These are phyloP conservation scores for Eilema sororculum DNA, from an alignment of 2,888 invertebrate species.

Conservation along the genomic window DNA sequence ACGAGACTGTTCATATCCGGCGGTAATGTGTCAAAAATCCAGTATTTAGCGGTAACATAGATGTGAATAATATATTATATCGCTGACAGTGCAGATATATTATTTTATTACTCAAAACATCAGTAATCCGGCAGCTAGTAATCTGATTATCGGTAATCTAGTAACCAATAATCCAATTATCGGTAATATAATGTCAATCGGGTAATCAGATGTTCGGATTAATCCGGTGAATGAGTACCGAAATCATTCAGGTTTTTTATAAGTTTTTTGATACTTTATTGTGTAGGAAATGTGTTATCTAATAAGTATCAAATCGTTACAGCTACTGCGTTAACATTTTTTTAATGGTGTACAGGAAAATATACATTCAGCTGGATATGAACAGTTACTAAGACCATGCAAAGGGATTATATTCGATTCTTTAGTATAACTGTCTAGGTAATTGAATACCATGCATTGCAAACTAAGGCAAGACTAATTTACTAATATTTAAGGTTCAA, in stretches of 20 bases:
- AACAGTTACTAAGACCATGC: slow-evolving; percentile 24
- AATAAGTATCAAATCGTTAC: not conserved
- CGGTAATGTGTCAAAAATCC: not conserved
- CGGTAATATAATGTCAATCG: not conserved
- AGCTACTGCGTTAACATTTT: not conserved
- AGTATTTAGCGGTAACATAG: not conserved
- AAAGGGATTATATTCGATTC: slow-evolving; percentile 40
- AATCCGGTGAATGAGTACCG: too few species aligned
- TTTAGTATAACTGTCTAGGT: slow-evolving; percentile 41
- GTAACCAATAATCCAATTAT: not conserved
- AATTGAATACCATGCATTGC: slow-evolving; percentile 55
- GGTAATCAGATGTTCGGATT: too few species aligned
- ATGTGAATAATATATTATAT: too few species aligned
- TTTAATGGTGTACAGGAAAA: not conserved
- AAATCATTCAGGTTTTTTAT: too few species aligned
- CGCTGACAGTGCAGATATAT: not conserved
- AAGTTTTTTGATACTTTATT: too few species aligned
- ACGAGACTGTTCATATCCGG: slow-evolving; percentile 32
- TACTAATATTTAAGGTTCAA: slow-evolving; percentile 37
- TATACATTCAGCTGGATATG: slow-evolving; percentile 11
- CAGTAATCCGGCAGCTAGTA: not conserved
- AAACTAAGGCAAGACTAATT: slow-evolving; percentile 47
- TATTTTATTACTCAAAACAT: not conserved
- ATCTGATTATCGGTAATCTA: not conserved
- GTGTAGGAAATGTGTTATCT: too few species aligned